These are phyloP conservation scores for Aphodius sticticus DNA, from an alignment of 2,888 invertebrate genomes.

Conservation along the genomic window DNA sequence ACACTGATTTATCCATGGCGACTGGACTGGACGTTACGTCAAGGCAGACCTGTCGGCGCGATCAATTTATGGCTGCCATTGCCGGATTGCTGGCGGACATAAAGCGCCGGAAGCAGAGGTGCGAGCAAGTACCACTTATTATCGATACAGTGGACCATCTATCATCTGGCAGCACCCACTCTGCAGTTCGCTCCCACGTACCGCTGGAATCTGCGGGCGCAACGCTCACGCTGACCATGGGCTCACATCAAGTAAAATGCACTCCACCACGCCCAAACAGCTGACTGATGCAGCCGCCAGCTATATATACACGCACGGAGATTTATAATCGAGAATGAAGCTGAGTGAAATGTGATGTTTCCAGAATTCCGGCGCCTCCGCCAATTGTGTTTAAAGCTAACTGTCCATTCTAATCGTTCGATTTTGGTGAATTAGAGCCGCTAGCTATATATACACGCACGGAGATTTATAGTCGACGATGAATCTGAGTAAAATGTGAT, in stretches of 20 bases:
- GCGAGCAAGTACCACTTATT: slow-evolving; percentile 50
- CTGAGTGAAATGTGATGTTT: background rate
- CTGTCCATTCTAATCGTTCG: too few relatives aligned
- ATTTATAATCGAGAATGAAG: background rate
- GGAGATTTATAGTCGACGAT: background rate
- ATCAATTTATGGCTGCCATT: slow-evolving; percentile 52
- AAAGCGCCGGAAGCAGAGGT: slow-evolving; percentile 49
- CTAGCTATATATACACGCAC: background rate
- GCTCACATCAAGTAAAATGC: background rate
- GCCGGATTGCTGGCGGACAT: slow-evolving; percentile 41
- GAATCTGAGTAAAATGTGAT: background rate
- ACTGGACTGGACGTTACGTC: slow-evolving; percentile 52
- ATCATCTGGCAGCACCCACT: slow-evolving; percentile 33
- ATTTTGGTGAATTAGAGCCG: background rate
- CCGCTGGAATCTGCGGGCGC: slow-evolving; percentile 6
- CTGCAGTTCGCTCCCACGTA: background rate
- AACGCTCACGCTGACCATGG: slow-evolving; percentile 8
- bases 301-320: background rate
- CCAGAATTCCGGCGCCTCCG: too few relatives aligned
- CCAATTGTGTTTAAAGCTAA: too few relatives aligned
- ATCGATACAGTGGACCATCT: slow-evolving; percentile 47
- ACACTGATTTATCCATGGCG: slow-evolving; percentile 22
- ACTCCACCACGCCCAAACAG: background rate
- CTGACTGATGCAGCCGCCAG: background rate
- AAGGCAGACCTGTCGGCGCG: slow-evolving; percentile 48